Evolutionary conservation across 2,888 invertebrate species (phyloP).

Genomic region (Chloromyia formosa): DNA sequence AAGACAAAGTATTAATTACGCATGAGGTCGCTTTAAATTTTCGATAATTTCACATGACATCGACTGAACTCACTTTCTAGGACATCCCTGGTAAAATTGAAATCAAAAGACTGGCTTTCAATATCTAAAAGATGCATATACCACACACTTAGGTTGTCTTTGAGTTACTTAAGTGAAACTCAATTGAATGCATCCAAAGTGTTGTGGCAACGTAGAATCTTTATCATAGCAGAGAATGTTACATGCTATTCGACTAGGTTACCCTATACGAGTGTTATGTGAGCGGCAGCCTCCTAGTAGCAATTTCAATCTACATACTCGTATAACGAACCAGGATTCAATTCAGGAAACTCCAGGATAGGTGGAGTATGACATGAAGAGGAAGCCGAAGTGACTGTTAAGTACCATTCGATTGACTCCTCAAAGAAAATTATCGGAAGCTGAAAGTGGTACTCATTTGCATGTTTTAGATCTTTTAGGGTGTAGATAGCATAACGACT

Average conservation of each 20-base stretch:
- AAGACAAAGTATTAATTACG: too few relatives aligned
- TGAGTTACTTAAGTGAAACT: conserved; percentile 2
- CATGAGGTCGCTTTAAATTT: too few relatives aligned
- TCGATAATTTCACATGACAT: too few relatives aligned
- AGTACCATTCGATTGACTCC: conserved; percentile 36
- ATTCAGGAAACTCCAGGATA: conserved; percentile 8
- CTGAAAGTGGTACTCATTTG: conserved; percentile 33
- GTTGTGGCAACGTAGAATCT: not conserved
- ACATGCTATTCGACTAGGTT: not conserved
- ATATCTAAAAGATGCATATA: conserved; percentile 3
- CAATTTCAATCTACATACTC: not conserved
- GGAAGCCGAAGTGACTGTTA: conserved; percentile 25
- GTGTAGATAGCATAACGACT: conserved; percentile 15
- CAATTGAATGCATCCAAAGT: conserved; percentile 7
- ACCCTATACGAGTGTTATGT: not conserved
- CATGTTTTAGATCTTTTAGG: conserved; percentile 30
- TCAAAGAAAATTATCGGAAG: conserved; percentile 42
- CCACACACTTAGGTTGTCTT: not conserved
- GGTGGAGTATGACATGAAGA: not conserved
- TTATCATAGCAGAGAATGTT: conserved; percentile 22
- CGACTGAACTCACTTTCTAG: too few relatives aligned
- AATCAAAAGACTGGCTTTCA: conserved; percentile 4
- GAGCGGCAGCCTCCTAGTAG: not conserved
- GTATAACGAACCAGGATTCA: not conserved
- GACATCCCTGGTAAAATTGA: not conserved